Conservation (phyloP, 1,140 invertebrate species). For the Trypoxylus dichotomus region DNA sequence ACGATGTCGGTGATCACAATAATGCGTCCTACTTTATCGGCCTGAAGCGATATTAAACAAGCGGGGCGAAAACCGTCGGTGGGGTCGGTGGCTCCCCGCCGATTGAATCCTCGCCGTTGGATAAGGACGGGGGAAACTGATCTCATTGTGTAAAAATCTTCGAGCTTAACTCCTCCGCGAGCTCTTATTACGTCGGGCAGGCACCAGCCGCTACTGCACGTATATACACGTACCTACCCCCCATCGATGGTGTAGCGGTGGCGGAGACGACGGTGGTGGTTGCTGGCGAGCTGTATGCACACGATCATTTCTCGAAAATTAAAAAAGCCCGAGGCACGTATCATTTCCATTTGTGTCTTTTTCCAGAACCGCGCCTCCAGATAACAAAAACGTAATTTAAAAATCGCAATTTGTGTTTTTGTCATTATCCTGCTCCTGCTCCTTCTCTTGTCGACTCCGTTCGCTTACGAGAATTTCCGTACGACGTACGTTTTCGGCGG, state of each 20-base stretch:
- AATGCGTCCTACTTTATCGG: conserved; percentile 43
- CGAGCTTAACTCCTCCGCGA: conserved; percentile 47
- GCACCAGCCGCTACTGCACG: not conserved
- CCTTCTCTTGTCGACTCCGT: not conserved
- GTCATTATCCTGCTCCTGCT: conserved; percentile 41
- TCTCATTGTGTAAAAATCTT: conserved; percentile 43
- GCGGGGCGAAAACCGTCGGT: conserved; percentile 21
- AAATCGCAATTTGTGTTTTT: conserved; percentile 51
- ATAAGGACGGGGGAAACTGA: not conserved
- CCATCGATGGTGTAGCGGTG: not conserved
- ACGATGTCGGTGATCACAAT: conserved; percentile 33
- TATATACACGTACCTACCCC: not conserved
- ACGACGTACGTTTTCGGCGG: not conserved
- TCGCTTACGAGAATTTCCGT: not conserved
- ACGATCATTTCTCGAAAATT: conserved; percentile 53
- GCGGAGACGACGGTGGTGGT: not conserved
- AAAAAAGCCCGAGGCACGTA: conserved; percentile 51
- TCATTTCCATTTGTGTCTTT: conserved; percentile 49
- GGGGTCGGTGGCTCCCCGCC: not conserved
- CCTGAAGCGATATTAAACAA: conserved; percentile 46
- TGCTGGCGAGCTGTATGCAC: conserved; percentile 33
- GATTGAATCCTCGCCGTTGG: conserved; percentile 3
- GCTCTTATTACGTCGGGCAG: conserved; percentile 26
- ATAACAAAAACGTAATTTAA: conserved; percentile 51
- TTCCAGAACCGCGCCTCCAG: conserved; percentile 33